Percentiles rank a stretch among this genome's conserved stretches.
Evolutionary conservation across 2,888 invertebrate genomes (phyloP).

Genomic region (Muschampia plurimacula): DNA sequence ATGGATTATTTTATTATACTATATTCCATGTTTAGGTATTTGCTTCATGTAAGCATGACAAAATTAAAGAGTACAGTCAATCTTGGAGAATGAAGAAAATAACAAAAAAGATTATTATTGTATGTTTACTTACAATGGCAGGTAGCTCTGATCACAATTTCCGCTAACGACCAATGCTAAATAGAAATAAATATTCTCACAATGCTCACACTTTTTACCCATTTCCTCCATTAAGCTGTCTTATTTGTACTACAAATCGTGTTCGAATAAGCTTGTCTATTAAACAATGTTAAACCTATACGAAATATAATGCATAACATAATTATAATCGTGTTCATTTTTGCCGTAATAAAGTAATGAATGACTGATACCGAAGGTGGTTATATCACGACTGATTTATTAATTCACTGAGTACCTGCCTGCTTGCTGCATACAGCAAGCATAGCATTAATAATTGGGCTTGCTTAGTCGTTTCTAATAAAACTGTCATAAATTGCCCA

Average conservation of each 20-base stretch:
- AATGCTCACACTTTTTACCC: conserved; percentile 9
- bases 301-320: conserved; percentile 11
- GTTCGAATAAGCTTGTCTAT: conserved; percentile 12
- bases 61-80: neutral
- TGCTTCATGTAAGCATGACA: neutral
- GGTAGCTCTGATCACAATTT: conserved; percentile 11
- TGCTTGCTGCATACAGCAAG: conserved; percentile 48
- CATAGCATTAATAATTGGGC: conserved; percentile 53
- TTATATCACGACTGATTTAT: conserved; percentile 56
- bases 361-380: conserved; percentile 41
- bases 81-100: neutral
- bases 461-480: conserved; percentile 56
- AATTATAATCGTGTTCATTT: conserved; percentile 56
- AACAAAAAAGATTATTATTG: neutral
- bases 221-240: conserved; percentile 21
- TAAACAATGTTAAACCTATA: neutral
- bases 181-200: conserved; percentile 17
- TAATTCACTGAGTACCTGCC: conserved; percentile 41
- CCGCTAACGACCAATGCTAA: conserved; percentile 15
- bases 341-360: conserved; percentile 50
- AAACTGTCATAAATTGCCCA: conserved; percentile 58
- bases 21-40: too few relatives aligned
- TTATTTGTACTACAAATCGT: conserved; percentile 13
- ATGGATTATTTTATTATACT: too few relatives aligned
- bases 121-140: neutral